Percentiles rank a stretch among this genome's conserved stretches.
Evolutionary conservation across 2,888 invertebrate species (phyloP).

Genomic region (Drosophila flavopinicola): DNA sequence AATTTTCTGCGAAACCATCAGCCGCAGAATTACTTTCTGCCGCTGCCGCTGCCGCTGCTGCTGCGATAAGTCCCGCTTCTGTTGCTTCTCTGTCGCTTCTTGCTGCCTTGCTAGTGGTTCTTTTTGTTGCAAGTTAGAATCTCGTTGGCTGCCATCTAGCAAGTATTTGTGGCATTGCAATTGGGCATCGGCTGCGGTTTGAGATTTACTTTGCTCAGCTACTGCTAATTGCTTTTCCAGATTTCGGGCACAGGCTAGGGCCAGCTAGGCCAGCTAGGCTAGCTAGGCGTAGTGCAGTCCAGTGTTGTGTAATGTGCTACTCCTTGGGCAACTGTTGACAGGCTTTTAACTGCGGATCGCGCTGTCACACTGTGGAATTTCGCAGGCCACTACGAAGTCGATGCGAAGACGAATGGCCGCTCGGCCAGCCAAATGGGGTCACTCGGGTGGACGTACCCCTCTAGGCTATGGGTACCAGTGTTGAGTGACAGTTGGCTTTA

Average conservation of each 20-base stretch:
- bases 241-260: constrained; percentile 68
- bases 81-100: constrained; percentile 10
- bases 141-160: constrained; percentile 19
- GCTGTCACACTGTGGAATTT: constrained; percentile 71
- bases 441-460: background rate
- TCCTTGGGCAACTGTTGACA: constrained; percentile 60
- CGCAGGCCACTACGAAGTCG: constrained; percentile 49
- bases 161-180: constrained; percentile 57
- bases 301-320: constrained; percentile 15
- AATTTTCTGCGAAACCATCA: constrained; percentile 77
- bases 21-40: constrained; percentile 70
- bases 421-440: constrained; percentile 26
- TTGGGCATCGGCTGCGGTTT: constrained; percentile 54
- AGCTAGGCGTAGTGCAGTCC: background rate
- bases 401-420: constrained; percentile 15
- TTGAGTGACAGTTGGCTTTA: constrained; percentile 15
- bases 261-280: constrained; percentile 34
- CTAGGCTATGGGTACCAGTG: background rate
- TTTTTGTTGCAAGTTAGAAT: constrained; percentile 6
- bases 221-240: constrained; percentile 73
- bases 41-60: constrained; percentile 35
- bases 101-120: background rate
- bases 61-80: constrained; percentile 78
- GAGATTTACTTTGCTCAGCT: constrained; percentile 45
- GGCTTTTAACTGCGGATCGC: constrained; percentile 64